These are phyloP conservation scores for Scytalopus superciliaris DNA, from an alignment of 2,113 vertebrate species.

Conservation along the genomic window DNA sequence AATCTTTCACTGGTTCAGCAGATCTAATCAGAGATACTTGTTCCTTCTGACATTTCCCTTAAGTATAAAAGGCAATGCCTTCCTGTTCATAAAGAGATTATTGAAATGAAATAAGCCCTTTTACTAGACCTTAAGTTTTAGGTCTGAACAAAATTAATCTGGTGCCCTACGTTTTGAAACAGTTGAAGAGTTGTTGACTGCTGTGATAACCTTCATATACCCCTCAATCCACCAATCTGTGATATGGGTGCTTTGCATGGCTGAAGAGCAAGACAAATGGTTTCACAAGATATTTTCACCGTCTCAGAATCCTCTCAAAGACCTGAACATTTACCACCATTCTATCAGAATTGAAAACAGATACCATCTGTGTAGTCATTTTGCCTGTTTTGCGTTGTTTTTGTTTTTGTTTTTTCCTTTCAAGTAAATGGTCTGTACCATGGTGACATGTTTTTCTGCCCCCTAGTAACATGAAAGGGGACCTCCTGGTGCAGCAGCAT, in stretches of 20 bases:
- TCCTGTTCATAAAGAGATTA: background rate
- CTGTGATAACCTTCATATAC: background rate
- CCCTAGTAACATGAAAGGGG: background rate
- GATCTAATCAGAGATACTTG: background rate
- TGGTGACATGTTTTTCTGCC: background rate
- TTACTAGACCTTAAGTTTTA: background rate
- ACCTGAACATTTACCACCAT: background rate
- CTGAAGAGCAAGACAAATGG: constrained; percentile 13
- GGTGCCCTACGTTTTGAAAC: background rate
- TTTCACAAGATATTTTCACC: constrained; percentile 27
- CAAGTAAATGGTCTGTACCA: background rate
- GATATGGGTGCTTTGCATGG: background rate
- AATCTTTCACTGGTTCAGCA: background rate
- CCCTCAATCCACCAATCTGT: constrained; percentile 5
- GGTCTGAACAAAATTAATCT: constrained; percentile 12
- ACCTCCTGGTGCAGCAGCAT: background rate
- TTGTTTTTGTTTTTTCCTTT: background rate
- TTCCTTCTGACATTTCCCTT: background rate
- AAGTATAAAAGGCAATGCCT: background rate
- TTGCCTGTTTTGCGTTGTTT: background rate
- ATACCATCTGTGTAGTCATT: background rate
- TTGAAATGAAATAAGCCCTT: background rate
- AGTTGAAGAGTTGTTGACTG: background rate
- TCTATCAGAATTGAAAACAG: background rate
- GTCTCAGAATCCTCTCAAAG: background rate